Evolutionary conservation across 2,888 invertebrate species (phyloP), one percentile per base, ranked within the genome.

Genomic region (Polydrusus tereticollis): DNA sequence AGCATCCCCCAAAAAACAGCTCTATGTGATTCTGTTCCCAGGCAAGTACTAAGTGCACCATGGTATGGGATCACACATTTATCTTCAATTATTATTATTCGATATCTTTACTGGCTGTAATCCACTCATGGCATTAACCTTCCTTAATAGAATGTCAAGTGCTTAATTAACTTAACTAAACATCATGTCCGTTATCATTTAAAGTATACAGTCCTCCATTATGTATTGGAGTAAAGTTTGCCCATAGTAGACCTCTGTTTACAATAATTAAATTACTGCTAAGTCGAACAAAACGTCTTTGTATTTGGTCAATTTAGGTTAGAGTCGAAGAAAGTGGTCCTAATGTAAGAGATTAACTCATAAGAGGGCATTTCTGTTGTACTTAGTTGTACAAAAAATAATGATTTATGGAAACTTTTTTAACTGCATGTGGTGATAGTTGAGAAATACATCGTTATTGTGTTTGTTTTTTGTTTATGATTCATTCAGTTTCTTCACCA

Each of bases 151-250:
- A 72, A 66, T 62, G 72, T 67, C 72, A 67, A 72, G 58, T 29
- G 52, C 60, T 47, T 72, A 72, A 72, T 41, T 47, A 20, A 57
- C 60, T 72, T 62, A 63, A 47, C 63, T 29, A 60, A 67, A 67
- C 52, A 26, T 43, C 57, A 23, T 72, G 72, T 72, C 72, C 67
- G 62, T 67, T 72, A 66, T 72, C 72, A 20, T 72, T 72, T 72
- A 55, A 41, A 62, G 20, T 47, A 72, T 41, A 62, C 64, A 72
- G 55, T 62, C 41, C 29, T 14, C 64, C 59, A 68, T 72, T 72
- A 72, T 72, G 68, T 63, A 72, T 66, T 36, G 64, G 38, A 63
- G 67, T 67, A 55, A 63, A 66, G 52, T 67, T 67, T 26, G 21
- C 60, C n/a, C 45, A 66, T 45, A 72, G 67, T 57, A 55, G 66